Evolutionary conservation across 2,113 vertebrate species (phyloP).

Genomic region (Caranx ignobilis): DNA sequence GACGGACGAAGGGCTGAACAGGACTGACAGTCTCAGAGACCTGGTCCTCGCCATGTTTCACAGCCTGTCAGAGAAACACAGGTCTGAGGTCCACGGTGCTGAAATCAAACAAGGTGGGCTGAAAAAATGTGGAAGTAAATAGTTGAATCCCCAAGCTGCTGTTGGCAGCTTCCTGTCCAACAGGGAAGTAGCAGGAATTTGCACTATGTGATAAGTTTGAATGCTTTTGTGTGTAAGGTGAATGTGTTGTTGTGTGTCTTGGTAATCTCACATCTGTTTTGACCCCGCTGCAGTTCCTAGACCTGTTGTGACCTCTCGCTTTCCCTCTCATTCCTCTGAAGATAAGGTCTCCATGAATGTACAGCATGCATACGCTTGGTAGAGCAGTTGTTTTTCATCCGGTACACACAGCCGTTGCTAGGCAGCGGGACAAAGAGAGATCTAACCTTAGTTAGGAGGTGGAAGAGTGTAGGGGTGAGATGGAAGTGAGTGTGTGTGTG

Average conservation of each 20-base stretch:
- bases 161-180: constrained; percentile 45
- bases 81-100: not conserved
- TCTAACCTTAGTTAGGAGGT: constrained; percentile 55
- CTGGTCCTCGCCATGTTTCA: not conserved
- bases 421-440: constrained; percentile 72
- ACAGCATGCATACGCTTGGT: constrained; percentile 59
- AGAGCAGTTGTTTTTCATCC: constrained; percentile 64
- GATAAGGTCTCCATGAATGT: constrained; percentile 65
- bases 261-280: constrained; percentile 61
- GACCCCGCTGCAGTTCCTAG: constrained; percentile 45
- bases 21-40: too few relatives aligned
- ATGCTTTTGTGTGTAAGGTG: constrained; percentile 32
- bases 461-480: constrained; percentile 23
- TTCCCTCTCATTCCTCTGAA: constrained; percentile 38
- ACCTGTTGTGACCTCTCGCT: constrained; percentile 55
- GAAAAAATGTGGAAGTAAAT: constrained; percentile 20
- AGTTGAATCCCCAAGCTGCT: constrained; percentile 28
- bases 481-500: not conserved
- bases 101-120: not conserved
- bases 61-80: not conserved
- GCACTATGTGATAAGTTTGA: constrained; percentile 48
- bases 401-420: constrained; percentile 76
- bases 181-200: constrained; percentile 47
- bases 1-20: too few relatives aligned
- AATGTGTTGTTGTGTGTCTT: constrained; percentile 31